phyloP scores from a whole-genome alignment of 2,113 vertebrate species.

The Nothocercus julius region DNA sequence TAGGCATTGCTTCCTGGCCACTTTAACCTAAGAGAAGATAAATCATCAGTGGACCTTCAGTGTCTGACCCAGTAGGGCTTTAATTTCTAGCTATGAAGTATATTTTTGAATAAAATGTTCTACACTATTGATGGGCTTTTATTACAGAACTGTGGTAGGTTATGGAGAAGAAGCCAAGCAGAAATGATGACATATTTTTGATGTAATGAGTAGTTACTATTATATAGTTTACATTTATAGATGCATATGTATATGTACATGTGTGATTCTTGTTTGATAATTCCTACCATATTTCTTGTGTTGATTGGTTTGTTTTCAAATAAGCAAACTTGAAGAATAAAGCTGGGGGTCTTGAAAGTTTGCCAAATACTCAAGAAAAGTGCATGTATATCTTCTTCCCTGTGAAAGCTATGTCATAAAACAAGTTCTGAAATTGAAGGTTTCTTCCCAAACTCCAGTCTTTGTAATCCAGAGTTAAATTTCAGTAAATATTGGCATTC shows the following conservation, averaged over 20 bases:
- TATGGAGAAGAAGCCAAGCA: background rate
- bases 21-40: slow-evolving; percentile 41
- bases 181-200: background rate
- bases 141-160: background rate
- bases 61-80: slow-evolving; percentile 33
- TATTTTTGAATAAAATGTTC: slow-evolving; percentile 23
- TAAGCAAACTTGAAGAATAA: background rate
- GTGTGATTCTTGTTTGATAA: background rate
- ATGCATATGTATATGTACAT: background rate
- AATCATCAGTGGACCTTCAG: background rate
- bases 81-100: background rate
- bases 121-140: slow-evolving; percentile 1
- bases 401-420: background rate
- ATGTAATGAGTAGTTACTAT: background rate
- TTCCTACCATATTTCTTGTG: background rate
- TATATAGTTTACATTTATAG: background rate
- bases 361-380: background rate
- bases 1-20: slow-evolving; percentile 25
- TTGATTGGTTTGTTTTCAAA: background rate
- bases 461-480: background rate
- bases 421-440: background rate
- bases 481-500: background rate
- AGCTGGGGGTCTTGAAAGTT: background rate
- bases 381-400: accelerated
- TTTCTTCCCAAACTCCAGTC: background rate